phyloP scores from a whole-genome alignment of 2,113 vertebrate species.

The Neoarius graeffei region DNA sequence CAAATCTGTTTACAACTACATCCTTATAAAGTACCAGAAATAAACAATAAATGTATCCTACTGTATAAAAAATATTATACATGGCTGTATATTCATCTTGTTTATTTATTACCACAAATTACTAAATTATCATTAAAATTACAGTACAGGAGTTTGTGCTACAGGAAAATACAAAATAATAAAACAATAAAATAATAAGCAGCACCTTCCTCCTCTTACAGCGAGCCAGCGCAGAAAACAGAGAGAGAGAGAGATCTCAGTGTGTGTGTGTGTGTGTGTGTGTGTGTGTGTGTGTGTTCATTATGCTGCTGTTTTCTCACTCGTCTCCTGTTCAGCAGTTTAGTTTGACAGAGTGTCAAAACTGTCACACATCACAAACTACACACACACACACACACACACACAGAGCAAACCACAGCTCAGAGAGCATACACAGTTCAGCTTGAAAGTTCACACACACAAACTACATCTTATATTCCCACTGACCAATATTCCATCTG shows the following conservation, averaged over 20 bases:
- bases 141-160: background rate
- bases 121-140: background rate
- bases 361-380: background rate
- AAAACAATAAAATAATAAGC: background rate
- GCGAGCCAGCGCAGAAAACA: background rate
- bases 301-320: background rate
- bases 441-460: background rate
- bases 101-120: background rate
- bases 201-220: conserved; percentile 6
- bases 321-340: background rate
- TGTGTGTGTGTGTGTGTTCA: background rate
- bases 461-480: background rate
- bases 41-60: background rate
- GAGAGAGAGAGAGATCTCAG: background rate
- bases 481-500: background rate
- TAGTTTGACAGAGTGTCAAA: background rate
- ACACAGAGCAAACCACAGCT: background rate
- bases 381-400: background rate
- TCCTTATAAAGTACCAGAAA: background rate
- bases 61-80: background rate
- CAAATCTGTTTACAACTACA: background rate
- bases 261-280: background rate
- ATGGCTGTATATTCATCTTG: background rate
- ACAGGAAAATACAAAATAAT: background rate
- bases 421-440: background rate